These are phyloP conservation scores for Xenops minutus DNA, from an alignment of 2,797 vertebrate genomes.

Conservation along the genomic window DNA sequence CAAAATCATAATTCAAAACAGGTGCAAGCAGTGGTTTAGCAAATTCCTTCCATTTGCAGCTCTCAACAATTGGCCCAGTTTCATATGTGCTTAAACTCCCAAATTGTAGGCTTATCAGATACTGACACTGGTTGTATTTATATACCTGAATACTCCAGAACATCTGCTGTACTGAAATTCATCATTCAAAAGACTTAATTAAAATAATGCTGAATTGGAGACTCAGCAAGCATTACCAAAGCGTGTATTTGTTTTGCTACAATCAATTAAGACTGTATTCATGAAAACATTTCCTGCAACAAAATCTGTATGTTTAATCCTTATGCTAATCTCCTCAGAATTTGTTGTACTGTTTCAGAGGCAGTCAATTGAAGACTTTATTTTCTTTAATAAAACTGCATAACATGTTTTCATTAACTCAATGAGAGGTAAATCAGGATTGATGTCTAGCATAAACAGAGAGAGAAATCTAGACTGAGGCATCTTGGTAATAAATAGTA, in stretches of 20 bases:
- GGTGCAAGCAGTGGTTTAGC: slow-evolving; percentile 21
- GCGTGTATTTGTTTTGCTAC: slow-evolving; percentile 68
- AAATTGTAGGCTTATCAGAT: slow-evolving; percentile 27
- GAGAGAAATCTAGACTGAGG: not conserved
- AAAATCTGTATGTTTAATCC: slow-evolving; percentile 47
- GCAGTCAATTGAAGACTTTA: slow-evolving; percentile 38
- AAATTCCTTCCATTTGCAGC: slow-evolving; percentile 39
- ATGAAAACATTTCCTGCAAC: slow-evolving; percentile 28
- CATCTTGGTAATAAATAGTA: slow-evolving; percentile 9
- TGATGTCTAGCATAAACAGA: slow-evolving; percentile 41
- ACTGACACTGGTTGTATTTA: slow-evolving; percentile 37
- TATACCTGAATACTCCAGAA: slow-evolving; percentile 62
- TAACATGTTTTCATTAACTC: slow-evolving; percentile 53
- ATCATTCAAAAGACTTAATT: slow-evolving; percentile 68
- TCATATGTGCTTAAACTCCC: not conserved
- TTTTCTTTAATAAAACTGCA: slow-evolving; percentile 49
- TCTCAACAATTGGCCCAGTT: slow-evolving; percentile 33
- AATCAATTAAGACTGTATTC: slow-evolving; percentile 63
- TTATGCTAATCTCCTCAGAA: slow-evolving; percentile 28
- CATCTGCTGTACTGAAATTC: slow-evolving; percentile 66
- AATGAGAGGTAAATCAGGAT: slow-evolving; percentile 49
- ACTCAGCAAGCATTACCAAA: slow-evolving; percentile 50
- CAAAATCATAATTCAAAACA: slow-evolving; percentile 35
- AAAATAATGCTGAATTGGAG: slow-evolving; percentile 49
- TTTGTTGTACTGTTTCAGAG: slow-evolving; percentile 48